A percentile compares a stretch with the other conserved stretches of the same genome.
Evolutionary conservation across 1,140 invertebrate genomes (phyloP).

Genomic region (Aphaenogaster rudis): DNA sequence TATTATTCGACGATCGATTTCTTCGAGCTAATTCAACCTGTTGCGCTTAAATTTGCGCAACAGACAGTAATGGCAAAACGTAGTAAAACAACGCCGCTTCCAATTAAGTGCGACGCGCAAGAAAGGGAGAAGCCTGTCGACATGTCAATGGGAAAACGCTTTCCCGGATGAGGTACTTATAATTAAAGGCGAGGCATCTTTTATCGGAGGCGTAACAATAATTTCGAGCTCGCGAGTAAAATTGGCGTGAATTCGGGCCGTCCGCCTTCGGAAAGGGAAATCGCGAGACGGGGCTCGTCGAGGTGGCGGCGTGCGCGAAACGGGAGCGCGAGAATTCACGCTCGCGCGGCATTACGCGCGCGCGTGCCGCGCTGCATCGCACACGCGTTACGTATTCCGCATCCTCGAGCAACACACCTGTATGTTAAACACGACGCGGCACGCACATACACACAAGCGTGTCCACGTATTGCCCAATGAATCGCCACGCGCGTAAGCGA

Average conservation of each 20-base stretch:
- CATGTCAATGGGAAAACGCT: not conserved
- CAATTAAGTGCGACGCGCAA: not conserved
- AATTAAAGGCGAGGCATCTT: not conserved
- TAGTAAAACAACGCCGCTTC: not conserved
- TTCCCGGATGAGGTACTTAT: not conserved
- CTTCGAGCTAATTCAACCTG: not conserved
- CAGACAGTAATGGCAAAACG: not conserved
- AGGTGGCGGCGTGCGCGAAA: not conserved
- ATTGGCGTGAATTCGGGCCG: not conserved
- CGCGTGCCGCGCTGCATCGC: not conserved
- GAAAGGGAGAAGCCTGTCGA: conserved; percentile 8
- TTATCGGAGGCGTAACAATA: not conserved
- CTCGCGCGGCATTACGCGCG: not conserved
- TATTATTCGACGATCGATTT: conserved; percentile 2
- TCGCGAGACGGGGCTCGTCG: not conserved
- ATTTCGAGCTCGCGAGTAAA: not conserved
- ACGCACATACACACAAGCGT: not conserved
- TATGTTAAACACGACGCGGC: not conserved
- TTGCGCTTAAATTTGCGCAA: conserved; percentile 25
- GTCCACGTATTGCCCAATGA: conserved; percentile 79
- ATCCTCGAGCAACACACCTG: not conserved
- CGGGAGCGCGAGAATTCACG: conserved; percentile 15
- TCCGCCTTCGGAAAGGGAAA: conserved; percentile 23
- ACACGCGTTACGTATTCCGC: conserved; percentile 24
- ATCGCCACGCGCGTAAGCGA: conserved; percentile 78